Evolutionary conservation across 2,113 vertebrate genomes (phyloP), one percentile per base, ranked within the genome.

Genomic region (Cyphomyrus discorhynchus): DNA sequence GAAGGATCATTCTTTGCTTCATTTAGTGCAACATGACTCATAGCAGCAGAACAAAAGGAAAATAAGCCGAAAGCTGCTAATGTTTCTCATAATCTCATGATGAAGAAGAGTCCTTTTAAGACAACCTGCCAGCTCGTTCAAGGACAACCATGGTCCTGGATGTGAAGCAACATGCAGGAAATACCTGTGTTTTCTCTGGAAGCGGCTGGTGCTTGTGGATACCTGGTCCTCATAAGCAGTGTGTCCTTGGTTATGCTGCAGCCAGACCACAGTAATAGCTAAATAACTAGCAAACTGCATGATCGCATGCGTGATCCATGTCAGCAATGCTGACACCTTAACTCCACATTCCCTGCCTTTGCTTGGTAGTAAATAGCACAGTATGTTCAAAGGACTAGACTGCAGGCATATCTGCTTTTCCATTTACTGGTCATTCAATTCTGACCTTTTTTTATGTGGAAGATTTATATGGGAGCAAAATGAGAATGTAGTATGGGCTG

Each of bases 1-100:
- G 10, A 70, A 31, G 62, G 3, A 70, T 70, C 3, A 70, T 31
- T 70, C 15, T 80, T 13, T 21, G 39, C 82, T 84, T 84, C 42
- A 84, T 84, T 47, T n/a, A 84, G 17, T n/a, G 45, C 46, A 47
- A 84, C 82, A 24, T 47, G 82, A 84, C 82, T 84, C 82, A 84
- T 46, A 84, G 47, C 2, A 84, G 45, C 74, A 17, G 15, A 35
- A 80, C 74, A 84, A 84, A 84, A 84, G 39, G 10, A 47, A 84
- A 84, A 46, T 84, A 84, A 45, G 45, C 6, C 7, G 47, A 46
- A 84, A 9, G 19, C 82, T 84, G 42, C 39, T 84, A 84, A 47
- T 21, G 45, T 47, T 82, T 45, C 82, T 46, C 24, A n/a, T 47
- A 84, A 84, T 84, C 45, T 24, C 19, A n/a, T 84, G 82, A n/a